Percentiles rank a stretch among this genome's conserved stretches.
Evolutionary conservation across 2,888 invertebrate genomes (phyloP).

Genomic region (Micropterix aruncella): DNA sequence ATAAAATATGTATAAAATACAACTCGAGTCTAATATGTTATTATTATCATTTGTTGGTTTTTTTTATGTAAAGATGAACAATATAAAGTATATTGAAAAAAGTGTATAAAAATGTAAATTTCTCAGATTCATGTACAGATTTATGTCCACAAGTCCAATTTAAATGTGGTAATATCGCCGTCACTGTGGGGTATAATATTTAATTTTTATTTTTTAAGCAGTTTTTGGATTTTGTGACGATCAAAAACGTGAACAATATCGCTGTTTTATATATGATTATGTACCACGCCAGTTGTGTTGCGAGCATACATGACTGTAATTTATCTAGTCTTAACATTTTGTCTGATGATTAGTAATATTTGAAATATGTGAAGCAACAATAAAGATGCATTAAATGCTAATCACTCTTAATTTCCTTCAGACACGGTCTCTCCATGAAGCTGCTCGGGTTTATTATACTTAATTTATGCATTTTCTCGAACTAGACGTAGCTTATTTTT

Average conservation of each 20-base stretch:
- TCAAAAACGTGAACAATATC: background rate
- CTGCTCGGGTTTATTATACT: no score
- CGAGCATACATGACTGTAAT: background rate
- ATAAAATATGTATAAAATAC: no score
- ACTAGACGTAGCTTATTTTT: background rate
- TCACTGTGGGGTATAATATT: no score
- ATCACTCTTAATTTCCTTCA: no score
- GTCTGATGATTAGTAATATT: background rate
- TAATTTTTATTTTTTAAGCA: no score
- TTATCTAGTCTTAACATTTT: background rate
- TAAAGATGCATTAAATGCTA: no score
- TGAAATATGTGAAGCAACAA: background rate
- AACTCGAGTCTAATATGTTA: no score
- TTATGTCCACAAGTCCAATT: background rate
- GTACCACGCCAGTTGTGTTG: background rate
- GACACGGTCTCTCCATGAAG: no score
- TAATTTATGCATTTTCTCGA: no score
- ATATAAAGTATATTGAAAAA: background rate
- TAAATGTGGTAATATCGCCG: background rate
- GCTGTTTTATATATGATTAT: background rate
- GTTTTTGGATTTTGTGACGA: background rate
- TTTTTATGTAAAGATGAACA: background rate
- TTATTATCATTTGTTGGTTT: conserved; percentile 9
- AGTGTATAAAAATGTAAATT: background rate
- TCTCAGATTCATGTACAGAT: background rate